Conservation (phyloP, 2,797 vertebrate genomes). For the Merluccius polli region DNA sequence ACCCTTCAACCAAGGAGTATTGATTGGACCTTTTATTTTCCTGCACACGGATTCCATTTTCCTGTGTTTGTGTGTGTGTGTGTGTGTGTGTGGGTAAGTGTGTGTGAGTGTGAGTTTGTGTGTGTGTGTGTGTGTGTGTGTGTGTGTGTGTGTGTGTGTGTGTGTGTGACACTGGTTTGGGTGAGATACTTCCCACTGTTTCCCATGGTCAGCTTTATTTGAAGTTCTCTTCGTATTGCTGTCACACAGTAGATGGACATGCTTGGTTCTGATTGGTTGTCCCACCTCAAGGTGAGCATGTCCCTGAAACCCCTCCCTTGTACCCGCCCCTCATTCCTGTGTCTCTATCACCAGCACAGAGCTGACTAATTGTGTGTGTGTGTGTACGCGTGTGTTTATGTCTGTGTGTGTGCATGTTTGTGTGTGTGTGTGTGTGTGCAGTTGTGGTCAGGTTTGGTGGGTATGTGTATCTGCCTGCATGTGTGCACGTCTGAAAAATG, state of each 20-base stretch:
- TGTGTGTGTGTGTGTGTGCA: slow-evolving; percentile 29
- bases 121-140: not conserved
- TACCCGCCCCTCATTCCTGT: slow-evolving; percentile 6
- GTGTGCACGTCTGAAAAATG: slow-evolving; percentile 16
- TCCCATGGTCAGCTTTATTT: not conserved
- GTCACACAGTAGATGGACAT: slow-evolving; percentile 20
- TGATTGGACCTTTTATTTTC: slow-evolving; percentile 15
- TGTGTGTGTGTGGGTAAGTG: slow-evolving; percentile 19
- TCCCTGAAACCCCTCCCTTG: slow-evolving; percentile 21
- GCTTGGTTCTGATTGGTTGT: slow-evolving; percentile 35
- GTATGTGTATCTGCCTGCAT: slow-evolving; percentile 15
- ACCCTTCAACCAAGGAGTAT: slow-evolving; percentile 11
- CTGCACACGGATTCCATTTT: no score
- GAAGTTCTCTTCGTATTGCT: slow-evolving; percentile 27
- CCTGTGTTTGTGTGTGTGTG: not conserved
- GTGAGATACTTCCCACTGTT: not conserved
- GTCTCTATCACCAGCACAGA: slow-evolving; percentile 10
- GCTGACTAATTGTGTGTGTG: not conserved
- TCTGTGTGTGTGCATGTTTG: slow-evolving; percentile 18
- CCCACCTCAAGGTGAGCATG: slow-evolving; percentile 43
- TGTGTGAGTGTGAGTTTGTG: not conserved
- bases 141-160: not conserved
- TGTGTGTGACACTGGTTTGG: not conserved
- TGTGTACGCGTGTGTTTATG: no score
- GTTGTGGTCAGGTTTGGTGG: slow-evolving; percentile 17